Evolutionary conservation across 2,113 vertebrate genomes (phyloP), one percentile per base, ranked within the genome.

Genomic region (Marmota monax): DNA sequence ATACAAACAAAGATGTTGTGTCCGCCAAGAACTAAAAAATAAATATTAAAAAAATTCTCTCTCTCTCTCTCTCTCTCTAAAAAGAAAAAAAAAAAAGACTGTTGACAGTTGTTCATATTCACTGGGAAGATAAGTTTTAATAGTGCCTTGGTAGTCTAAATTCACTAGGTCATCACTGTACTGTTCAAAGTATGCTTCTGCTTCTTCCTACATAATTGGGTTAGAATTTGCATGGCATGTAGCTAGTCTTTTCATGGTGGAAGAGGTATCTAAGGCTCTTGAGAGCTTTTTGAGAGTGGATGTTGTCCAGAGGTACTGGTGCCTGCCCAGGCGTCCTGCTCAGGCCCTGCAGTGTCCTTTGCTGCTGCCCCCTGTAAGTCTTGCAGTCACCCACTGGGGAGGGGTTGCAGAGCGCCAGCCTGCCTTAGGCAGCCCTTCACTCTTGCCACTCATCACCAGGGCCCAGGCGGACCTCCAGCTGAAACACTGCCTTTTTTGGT

Each of bases 401-500:
- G 45, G 39, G 51, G 2, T 18, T 7, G 61, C 29, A 0, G 42
- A 22, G 37, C 20, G 25, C 18, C 0, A 3, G 74, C 25, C 13
- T 56, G 37, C 63, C 8, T 58, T 42, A 0, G 9, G 76, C 63
- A 2, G 17, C 12, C 3, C 29, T 0, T 37, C 32, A 2, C 34
- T 8, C 70, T 56, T 18, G 13, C 56, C 56, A 18, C 14, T 53
- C 51, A 56, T 56, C 58, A 23, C 58, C 20, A 23, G 12, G 85
- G 27, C 51, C 37, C 5, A 2, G 48, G 27, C 56, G 5, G 3
- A 8, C 0, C 12, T 29, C 25, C 27, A 12, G 56, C 11, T 23
- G 29, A 25, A 8, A 22, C 32, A 45, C 10, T 0, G 42, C 34
- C 12, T 27, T 0, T 2, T 39, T 2, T 0, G 1, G 58, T 23